Evolutionary conservation across 2,888 invertebrate species (phyloP), one percentile per base, ranked within the genome.

Genomic region (Apamea anceps): DNA sequence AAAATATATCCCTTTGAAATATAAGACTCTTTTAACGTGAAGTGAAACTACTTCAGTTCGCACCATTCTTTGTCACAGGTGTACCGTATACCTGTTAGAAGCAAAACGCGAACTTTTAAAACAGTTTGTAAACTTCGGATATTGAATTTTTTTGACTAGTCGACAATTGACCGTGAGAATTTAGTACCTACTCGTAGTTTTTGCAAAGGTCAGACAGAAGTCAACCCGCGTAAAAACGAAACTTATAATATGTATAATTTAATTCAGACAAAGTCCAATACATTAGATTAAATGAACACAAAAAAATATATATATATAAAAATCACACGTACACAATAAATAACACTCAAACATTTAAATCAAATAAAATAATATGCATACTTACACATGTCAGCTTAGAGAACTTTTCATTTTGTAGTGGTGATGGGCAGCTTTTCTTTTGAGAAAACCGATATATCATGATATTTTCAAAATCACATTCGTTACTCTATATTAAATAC

Each of bases 41-140:
- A 37, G 25, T 32, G 28, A 48, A 51, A 71, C 25, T 42, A 71
- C 37, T 71, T 67, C 28, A 60, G 67, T 32, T 63, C 13, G 1
- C 4, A 5, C 25, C 13, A 7, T 71, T 80, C 51, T 62, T 65
- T n/a, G 37, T 70, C 60, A 57, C 60, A 80, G 15, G 60, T 84
- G 70, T 74, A 66, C 60, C 18, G 21, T 57, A 65, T 54, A 66
- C 54, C 54, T 62, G 21, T 37, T 72, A 51, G 25, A 28, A 32
- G 21, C 42, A 51, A 70, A 65, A 70, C 63, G 15, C 21, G 18
- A 72, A 32, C 63, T 70, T 68, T 32, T 32, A 65, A 63, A 68
- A 60, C 25, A 48, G 57, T 73, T 78, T 54, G 42, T 67, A 54
- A 71, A 66, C 66, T 70, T 57, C 8, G 8, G 21, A 54, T 77